phyloP scores from a whole-genome alignment of 2,888 invertebrate genomes.

The Drosophila subsilvestris region DNA sequence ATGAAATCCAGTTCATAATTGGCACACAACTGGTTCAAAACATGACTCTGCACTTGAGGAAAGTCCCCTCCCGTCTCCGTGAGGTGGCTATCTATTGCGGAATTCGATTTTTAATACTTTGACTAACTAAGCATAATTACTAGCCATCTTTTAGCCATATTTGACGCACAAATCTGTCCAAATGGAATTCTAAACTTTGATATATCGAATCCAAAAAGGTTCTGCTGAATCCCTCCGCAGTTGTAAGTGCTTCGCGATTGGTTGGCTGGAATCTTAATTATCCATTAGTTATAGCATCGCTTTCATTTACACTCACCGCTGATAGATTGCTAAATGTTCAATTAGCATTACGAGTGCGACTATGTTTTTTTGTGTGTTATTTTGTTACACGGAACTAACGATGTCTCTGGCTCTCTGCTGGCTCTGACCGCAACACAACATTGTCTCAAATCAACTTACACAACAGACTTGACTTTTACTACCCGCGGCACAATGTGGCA shows the following conservation, averaged over 20 bases:
- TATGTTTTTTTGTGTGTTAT: constrained; percentile 22
- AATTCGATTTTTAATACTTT: too few species aligned
- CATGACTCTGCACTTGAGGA: not conserved
- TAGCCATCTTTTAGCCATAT: too few species aligned
- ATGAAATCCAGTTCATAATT: not conserved
- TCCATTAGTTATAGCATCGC: constrained; percentile 7
- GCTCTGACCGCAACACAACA: constrained; percentile 51
- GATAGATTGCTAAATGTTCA: constrained; percentile 43
- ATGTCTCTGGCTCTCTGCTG: constrained; percentile 34
- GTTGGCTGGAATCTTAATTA: not conserved
- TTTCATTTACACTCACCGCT: constrained; percentile 53
- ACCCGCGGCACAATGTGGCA: constrained; percentile 56
- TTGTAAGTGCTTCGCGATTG: not conserved
- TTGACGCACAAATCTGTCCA: too few species aligned
- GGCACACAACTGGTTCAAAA: not conserved
- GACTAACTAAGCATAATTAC: too few species aligned
- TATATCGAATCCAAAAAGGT: not conserved
- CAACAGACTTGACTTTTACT: constrained; percentile 70
- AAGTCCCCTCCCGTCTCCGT: not conserved
- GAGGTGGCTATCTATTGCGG: not conserved
- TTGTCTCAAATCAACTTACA: constrained; percentile 52
- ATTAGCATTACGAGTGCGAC: constrained; percentile 50
- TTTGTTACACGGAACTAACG: constrained; percentile 69
- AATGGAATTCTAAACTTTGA: not conserved
- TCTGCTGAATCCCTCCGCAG: not conserved